phyloP scores from a whole-genome alignment of 1,140 invertebrate species.

The Lamellibrachia luymesi region DNA sequence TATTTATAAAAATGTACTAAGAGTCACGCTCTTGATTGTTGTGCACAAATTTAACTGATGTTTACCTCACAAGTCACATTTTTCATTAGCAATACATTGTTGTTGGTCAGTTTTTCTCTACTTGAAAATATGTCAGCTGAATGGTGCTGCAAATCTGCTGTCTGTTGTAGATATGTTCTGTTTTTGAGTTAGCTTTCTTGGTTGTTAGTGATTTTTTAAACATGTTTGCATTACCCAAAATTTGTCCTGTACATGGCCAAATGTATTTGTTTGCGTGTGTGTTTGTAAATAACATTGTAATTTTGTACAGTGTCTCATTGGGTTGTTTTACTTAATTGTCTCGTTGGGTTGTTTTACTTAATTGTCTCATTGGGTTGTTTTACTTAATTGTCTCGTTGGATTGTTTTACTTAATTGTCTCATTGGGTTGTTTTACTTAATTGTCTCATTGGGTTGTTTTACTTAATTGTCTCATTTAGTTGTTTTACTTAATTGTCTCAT shows the following conservation, averaged over 20 bases:
- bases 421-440: no score
- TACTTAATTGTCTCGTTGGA: no score
- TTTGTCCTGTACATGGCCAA: background rate
- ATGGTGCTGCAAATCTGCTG: background rate
- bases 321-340: no score
- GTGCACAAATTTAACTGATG: background rate
- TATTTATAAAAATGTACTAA: background rate
- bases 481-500: no score
- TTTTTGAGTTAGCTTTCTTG: background rate
- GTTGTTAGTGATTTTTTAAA: background rate
- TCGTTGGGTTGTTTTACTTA: no score
- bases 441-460: no score
- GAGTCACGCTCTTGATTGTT: background rate
- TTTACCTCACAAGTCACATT: background rate
- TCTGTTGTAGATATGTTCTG: background rate
- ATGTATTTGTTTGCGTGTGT: background rate
- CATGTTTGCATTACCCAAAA: background rate
- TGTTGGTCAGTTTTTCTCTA: background rate
- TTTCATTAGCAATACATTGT: background rate
- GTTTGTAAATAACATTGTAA: slow-evolving; percentile 6
- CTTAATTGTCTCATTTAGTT: no score
- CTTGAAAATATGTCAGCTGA: background rate
- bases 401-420: no score
- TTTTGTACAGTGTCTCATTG: background rate
- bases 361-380: no score